Base-by-base conservation (phyloP, 1,140 invertebrate species). In the Neodiprion lecontei region DNA sequence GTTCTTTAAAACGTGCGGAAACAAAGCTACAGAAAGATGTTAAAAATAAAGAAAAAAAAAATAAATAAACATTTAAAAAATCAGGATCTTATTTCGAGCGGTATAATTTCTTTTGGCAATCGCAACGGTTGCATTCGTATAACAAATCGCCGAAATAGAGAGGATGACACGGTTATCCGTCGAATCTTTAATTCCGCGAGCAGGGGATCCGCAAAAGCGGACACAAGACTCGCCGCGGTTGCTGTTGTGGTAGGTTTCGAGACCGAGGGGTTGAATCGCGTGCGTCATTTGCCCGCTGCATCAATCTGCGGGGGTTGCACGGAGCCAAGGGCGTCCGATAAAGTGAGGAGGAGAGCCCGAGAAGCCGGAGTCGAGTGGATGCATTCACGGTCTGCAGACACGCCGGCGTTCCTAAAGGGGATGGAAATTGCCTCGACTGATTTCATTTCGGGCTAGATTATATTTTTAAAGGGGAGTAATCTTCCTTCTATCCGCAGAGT, bases 401-500 rank as follows among this genome's bases (percentile, higher is more conserved):
- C 75, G 75, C 77, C 72, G 73, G 74, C 67, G 77, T 72, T 77
- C 70, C 23, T 71, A 72, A 61, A 73, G 74, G 78, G 79, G 76
- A 78, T 84, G 84, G 83, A 87, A 88, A 88, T 88, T 88, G 85
- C 84, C 85, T 85, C 78, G 81, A 82, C 82, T 87, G 86, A 88
- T 88, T 87, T 87, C 82, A 87, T 88, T 88, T 86, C 85, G 84
- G 78, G 77, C 80, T 82, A 87, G 85, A 87, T 87, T 87, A 87
- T 40, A 40, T 40, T 87, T 87, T 87, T 86, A 87, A 87, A 83
- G 85, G 86, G 70, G 48, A 78, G 81, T 82, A 80, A 78, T 78
- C 21, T 69, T 69, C 17, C 21, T 47, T 47, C 12, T 4, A 12
- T 21, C 21, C 17, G 17, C 5, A 40, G 28, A 5, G 28, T 4